phyloP scores from a whole-genome alignment of 1,140 invertebrate species.

The Phymastichus coffea region DNA sequence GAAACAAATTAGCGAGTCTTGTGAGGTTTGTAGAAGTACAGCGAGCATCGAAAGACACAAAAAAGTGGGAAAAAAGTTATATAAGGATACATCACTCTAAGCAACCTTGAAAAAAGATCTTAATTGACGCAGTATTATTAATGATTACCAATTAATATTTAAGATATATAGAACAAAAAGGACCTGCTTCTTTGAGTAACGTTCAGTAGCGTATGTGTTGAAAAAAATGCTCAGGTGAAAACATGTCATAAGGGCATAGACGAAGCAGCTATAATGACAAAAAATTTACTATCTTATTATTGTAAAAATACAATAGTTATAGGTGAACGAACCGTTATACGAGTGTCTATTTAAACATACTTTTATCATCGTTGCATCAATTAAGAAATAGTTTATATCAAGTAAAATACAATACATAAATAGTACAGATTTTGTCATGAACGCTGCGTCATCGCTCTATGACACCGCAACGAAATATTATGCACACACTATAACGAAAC shows the following conservation, averaged over 20 bases:
- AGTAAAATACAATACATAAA: slow-evolving; percentile 10
- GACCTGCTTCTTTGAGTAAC: slow-evolving; percentile 23
- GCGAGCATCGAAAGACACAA: slow-evolving; percentile 18
- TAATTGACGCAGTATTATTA: slow-evolving; percentile 11
- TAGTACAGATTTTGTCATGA: not conserved
- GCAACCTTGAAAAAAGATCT: no score
- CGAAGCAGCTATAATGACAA: not conserved
- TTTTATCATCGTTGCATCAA: slow-evolving; percentile 26
- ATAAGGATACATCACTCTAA: slow-evolving; percentile 12
- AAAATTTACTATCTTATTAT: slow-evolving; percentile 10
- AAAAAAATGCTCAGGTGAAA: not conserved
- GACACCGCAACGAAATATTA: no score
- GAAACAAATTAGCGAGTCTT: slow-evolving; percentile 28
- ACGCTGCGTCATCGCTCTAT: not conserved
- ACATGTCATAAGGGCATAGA: not conserved
- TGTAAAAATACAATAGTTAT: slow-evolving; percentile 23
- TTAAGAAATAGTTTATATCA: slow-evolving; percentile 26
- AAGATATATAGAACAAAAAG: slow-evolving; percentile 13
- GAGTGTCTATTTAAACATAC: slow-evolving; percentile 26
- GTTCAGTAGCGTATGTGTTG: slow-evolving; percentile 16
- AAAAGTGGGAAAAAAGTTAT: not conserved
- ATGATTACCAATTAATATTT: slow-evolving; percentile 19
- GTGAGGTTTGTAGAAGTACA: slow-evolving; percentile 27
- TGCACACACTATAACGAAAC: not conserved
- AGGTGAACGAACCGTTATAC: slow-evolving; percentile 23